These are phyloP conservation scores for Noctuana brunneofusca DNA, from an alignment of 2,888 invertebrate species.

Conservation along the genomic window DNA sequence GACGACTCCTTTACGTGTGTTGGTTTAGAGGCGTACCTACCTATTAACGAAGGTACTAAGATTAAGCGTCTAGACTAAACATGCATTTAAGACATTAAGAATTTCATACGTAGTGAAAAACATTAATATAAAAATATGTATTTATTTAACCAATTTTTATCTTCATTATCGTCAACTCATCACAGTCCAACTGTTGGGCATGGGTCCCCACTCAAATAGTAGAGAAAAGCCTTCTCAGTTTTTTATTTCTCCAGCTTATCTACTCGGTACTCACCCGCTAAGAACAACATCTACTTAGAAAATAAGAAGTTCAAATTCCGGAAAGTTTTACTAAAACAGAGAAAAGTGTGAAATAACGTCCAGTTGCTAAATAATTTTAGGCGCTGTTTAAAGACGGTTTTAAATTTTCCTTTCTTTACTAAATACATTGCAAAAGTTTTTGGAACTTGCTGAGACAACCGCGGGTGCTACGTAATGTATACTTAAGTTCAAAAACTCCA, in stretches of 20 bases:
- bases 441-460: constrained; percentile 19
- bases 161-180: no score
- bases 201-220: no score
- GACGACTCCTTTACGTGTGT: not conserved
- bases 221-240: no score
- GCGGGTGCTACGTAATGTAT: constrained; percentile 27
- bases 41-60: not conserved
- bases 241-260: no score
- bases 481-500: constrained; percentile 30
- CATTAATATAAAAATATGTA: no score
- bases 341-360: constrained; percentile 5
- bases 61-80: not conserved
- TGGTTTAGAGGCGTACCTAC: not conserved
- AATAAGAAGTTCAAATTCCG: not conserved
- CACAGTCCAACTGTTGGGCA: no score
- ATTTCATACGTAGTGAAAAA: no score
- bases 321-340: not conserved
- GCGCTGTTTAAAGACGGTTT: constrained; percentile 18
- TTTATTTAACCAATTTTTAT: no score
- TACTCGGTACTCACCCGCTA: not conserved
- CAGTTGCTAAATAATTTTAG: constrained; percentile 12
- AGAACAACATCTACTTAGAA: constrained; percentile 5
- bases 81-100: no score
- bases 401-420: constrained; percentile 25
- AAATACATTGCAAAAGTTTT: constrained; percentile 27